Percentiles rank a stretch among this genome's conserved stretches.
Evolutionary conservation across 1,140 invertebrate genomes (phyloP).

Genomic region (Nasonia giraulti): DNA sequence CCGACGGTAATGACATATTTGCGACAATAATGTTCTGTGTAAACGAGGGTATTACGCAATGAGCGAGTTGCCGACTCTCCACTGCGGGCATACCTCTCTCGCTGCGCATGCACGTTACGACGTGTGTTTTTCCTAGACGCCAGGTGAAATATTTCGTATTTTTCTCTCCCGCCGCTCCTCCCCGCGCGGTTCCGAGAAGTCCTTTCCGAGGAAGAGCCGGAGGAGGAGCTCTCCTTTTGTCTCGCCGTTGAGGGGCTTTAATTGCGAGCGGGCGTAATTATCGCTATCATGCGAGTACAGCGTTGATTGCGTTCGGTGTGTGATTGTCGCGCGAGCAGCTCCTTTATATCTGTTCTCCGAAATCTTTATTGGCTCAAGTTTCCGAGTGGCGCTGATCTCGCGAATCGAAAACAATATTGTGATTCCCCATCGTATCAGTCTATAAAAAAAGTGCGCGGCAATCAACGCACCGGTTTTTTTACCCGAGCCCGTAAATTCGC

Average conservation of each 20-base stretch:
- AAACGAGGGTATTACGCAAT: slow-evolving; percentile 69
- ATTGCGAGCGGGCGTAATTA: slow-evolving; percentile 12
- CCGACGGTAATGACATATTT: slow-evolving; percentile 70
- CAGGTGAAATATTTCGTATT: slow-evolving; percentile 6
- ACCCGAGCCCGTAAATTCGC: background rate
- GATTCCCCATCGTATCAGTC: too few species aligned
- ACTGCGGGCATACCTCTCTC: background rate
- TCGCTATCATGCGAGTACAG: background rate
- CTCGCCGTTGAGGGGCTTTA: background rate
- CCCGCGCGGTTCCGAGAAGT: background rate
- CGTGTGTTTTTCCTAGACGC: background rate
- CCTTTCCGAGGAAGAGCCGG: too few species aligned
- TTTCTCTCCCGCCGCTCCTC: background rate
- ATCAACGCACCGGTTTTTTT: background rate
- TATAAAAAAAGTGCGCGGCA: too few species aligned
- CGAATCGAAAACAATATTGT: too few species aligned
- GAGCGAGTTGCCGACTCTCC: slow-evolving; percentile 16
- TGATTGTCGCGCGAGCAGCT: background rate
- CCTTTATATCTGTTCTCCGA: slow-evolving; percentile 17
- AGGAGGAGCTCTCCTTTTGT: background rate
- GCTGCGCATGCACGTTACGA: background rate
- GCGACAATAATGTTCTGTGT: slow-evolving; percentile 68
- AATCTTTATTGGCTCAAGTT: slow-evolving; percentile 40
- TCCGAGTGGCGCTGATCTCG: too few species aligned
- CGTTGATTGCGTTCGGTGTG: slow-evolving; percentile 5